These are phyloP conservation scores for Dromius quadrimaculatus DNA, from an alignment of 2,888 invertebrate species.

Conservation along the genomic window DNA sequence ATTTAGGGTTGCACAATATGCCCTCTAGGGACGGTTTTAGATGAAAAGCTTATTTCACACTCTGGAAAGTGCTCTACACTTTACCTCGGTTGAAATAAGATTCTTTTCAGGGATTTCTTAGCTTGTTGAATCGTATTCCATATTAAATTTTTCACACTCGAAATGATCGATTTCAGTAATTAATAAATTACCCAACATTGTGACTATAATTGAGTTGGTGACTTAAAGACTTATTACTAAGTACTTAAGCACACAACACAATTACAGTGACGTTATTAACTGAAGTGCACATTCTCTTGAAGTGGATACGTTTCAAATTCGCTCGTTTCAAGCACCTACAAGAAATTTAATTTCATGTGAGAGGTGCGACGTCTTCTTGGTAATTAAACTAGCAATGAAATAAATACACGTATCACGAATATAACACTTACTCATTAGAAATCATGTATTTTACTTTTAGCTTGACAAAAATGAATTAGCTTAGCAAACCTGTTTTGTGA, in stretches of 20 bases:
- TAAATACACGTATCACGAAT: no score
- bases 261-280: slow-evolving; percentile 5
- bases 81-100: slow-evolving; percentile 34
- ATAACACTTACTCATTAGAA: no score
- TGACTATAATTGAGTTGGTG: slow-evolving; percentile 21
- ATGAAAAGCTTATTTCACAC: slow-evolving; percentile 36
- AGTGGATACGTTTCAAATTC: no score
- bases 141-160: slow-evolving; percentile 6
- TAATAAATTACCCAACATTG: no score
- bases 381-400: no score
- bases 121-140: slow-evolving; percentile 27
- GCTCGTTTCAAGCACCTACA: no score
- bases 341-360: no score
- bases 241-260: slow-evolving; percentile 12
- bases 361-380: no score
- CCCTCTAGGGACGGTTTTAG: slow-evolving; percentile 37
- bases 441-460: no score
- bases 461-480: no score
- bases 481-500: no score
- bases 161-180: neutral
- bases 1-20: slow-evolving; percentile 26
- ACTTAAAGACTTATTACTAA: slow-evolving; percentile 21
- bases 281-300: neutral
- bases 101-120: slow-evolving; percentile 12
- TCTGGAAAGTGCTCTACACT: slow-evolving; percentile 32